These are phyloP conservation scores for Tolypeutes matacus DNA, from an alignment of 2,797 vertebrate species.

Conservation along the genomic window DNA sequence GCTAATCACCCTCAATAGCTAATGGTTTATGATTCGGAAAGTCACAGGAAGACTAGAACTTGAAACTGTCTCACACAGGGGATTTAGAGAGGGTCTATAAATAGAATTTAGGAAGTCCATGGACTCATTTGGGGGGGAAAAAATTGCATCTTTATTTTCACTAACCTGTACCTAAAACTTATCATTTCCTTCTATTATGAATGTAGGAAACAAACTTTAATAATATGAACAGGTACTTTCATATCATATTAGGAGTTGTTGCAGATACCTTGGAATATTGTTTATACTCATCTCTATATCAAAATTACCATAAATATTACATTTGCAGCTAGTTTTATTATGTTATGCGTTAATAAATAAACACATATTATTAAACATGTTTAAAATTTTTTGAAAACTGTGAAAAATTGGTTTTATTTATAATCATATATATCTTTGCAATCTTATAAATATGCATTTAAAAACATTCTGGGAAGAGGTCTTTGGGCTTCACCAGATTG, in stretches of 20 bases:
- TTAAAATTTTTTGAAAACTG: slow-evolving; percentile 7
- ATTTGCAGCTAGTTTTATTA: slow-evolving; percentile 17
- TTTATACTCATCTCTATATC: background rate
- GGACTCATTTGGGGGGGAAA: background rate
- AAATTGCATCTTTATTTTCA: background rate
- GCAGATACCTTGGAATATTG: slow-evolving; percentile 30
- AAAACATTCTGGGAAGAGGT: background rate
- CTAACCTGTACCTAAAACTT: slow-evolving; percentile 3
- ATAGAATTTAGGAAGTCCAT: background rate
- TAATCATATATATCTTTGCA: background rate
- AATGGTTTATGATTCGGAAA: background rate
- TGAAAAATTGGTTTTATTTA: background rate
- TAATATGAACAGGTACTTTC: background rate
- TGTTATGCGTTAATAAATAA: slow-evolving; percentile 38
- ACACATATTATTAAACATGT: background rate
- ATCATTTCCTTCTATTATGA: background rate
- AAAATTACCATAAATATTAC: too few species aligned
- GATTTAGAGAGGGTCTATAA: background rate
- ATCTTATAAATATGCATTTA: background rate
- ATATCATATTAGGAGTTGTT: background rate
- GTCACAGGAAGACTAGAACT: background rate
- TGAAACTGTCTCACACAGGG: background rate
- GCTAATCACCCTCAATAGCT: background rate
- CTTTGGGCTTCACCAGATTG: background rate
- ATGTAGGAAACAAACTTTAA: background rate